Conservation (phyloP, 2,888 invertebrate genomes). For the Campaea margaritaria region DNA sequence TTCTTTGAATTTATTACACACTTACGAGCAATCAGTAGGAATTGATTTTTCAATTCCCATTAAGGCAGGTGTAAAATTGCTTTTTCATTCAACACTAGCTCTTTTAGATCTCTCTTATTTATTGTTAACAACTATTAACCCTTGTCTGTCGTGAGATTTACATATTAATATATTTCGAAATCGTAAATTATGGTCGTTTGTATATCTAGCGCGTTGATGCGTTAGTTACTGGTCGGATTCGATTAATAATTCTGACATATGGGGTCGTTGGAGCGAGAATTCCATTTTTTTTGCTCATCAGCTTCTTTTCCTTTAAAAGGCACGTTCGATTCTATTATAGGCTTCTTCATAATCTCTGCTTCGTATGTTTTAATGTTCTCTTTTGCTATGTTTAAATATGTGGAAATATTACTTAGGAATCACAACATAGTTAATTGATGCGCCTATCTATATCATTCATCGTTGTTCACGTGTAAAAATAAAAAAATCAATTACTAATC, state of each 20-base stretch:
- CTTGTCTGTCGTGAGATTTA: slow-evolving; percentile 56
- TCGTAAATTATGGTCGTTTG: slow-evolving; percentile 50
- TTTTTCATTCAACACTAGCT: slow-evolving; percentile 46
- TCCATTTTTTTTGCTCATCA: slow-evolving; percentile 19
- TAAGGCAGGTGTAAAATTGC: slow-evolving; percentile 66
- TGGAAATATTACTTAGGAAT: too few species aligned
- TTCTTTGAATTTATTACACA: slow-evolving; percentile 56
- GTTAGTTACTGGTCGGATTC: slow-evolving; percentile 59
- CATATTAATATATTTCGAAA: slow-evolving; percentile 27
- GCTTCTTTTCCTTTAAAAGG: neutral
- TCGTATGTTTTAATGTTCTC: too few species aligned
- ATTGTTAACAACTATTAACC: slow-evolving; percentile 77
- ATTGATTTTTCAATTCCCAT: slow-evolving; percentile 60
- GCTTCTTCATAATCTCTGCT: neutral
- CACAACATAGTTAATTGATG: too few species aligned
- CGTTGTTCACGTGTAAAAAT: too few species aligned
- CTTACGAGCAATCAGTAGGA: slow-evolving; percentile 58
- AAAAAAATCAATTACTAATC: too few species aligned
- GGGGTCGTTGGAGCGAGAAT: slow-evolving; percentile 39
- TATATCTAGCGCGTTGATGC: slow-evolving; percentile 47
- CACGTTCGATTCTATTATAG: neutral
- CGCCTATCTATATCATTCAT: too few species aligned
- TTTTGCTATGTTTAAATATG: too few species aligned
- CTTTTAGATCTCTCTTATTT: slow-evolving; percentile 60
- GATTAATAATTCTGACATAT: slow-evolving; percentile 65